A percentile compares a stretch with the other conserved stretches of the same genome.
These are phyloP conservation scores for Erebia aethiops DNA, from an alignment of 2,888 invertebrate genomes.

Conservation along the genomic window DNA sequence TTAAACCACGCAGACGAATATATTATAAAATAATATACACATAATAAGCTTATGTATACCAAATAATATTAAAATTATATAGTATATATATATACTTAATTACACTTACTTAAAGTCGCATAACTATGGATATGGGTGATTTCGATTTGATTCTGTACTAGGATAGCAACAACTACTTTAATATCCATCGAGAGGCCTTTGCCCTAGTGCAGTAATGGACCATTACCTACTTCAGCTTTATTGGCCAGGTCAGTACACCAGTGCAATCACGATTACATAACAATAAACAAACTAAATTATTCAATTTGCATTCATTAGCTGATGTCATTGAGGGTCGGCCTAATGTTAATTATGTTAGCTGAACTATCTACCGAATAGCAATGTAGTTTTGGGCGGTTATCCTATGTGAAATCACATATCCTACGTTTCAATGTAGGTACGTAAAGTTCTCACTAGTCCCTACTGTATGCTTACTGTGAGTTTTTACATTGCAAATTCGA, in stretches of 20 bases:
- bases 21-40: too few relatives aligned
- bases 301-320: slow-evolving; percentile 43
- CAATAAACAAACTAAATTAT: slow-evolving; percentile 46
- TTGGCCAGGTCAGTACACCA: slow-evolving; percentile 46
- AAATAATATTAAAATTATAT: too few relatives aligned
- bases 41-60: too few relatives aligned
- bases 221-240: slow-evolving; percentile 45
- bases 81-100: too few relatives aligned
- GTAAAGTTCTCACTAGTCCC: too few relatives aligned
- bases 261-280: slow-evolving; percentile 44
- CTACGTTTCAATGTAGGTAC: not conserved
- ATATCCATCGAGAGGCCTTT: slow-evolving; percentile 39
- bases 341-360: slow-evolving; percentile 22
- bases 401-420: not conserved
- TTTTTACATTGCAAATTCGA: too few relatives aligned
- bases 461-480: too few relatives aligned
- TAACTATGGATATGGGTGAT: too few relatives aligned
- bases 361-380: not conserved
- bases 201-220: slow-evolving; percentile 43
- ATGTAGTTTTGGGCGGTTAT: not conserved
- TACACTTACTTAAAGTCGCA: too few relatives aligned
- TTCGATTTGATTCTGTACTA: not conserved
- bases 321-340: slow-evolving; percentile 41
- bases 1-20: too few relatives aligned
- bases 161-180: slow-evolving; percentile 8